Base-by-base conservation (phyloP, 1,140 invertebrate species). In the Coelopa frigida region DNA sequence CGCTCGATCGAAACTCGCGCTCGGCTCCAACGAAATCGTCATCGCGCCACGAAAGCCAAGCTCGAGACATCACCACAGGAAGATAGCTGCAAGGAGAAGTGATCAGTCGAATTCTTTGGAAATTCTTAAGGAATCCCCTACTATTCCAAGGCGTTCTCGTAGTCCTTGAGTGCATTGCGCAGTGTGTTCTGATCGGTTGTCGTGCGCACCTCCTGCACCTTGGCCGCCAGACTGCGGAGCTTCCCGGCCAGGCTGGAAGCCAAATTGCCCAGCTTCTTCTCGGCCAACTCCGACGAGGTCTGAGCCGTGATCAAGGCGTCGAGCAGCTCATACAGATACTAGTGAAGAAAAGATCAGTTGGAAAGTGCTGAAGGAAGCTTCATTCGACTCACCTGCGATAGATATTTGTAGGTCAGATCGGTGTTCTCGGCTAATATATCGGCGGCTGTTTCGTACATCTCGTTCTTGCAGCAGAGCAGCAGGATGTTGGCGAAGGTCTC, bases 31-130 rank as follows among this genome's bases (percentile, higher is more conserved):
- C 73, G 63, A 98, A 99, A 68, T 98, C 94, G 65, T 95, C 91
- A 59, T 91, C 77, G 47, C 98, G 94, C 96, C 96, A 99, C 60
- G 95, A 96, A 52, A 99, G 96, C 78, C 96, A 98, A 0, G 95
- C 94, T 71, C 99, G 94, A 3, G 94, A 91, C 95, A 99, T 98
- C 8, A 99, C 76, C 11, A 98, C 90, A 0, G 96, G 95, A 47
- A 98, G 79, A 57, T 85, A 88, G 29, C 77, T 80, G 32, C 38
- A 55, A 50, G 46, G 39, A 36, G 48, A 39, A 10, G 14, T 17
- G 33, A 6, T 2, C n/a, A n/a, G n/a, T n/a, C n/a, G n/a, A n/a
- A n/a, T n/a, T n/a, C n/a, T n/a, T n/a, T n/a, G 12, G n/a, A 29
- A 33, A 32, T 11, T 15, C 4, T 23, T 42, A 6, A 18, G 17